Evolutionary conservation across 2,888 invertebrate species (phyloP).

Genomic region (Epistrophe eligans): DNA sequence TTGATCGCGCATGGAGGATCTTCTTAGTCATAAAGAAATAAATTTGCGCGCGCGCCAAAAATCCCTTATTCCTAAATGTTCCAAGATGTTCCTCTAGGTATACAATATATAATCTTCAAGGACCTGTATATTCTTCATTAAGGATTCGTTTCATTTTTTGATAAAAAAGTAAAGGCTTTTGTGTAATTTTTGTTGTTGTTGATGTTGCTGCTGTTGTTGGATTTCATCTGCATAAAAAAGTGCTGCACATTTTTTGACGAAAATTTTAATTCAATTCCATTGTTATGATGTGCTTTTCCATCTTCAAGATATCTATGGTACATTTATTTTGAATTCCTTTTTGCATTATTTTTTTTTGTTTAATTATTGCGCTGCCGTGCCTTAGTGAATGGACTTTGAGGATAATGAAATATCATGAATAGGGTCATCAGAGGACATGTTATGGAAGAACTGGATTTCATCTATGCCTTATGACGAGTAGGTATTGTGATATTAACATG

Average conservation of each 20-base stretch:
- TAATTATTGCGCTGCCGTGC: conserved; percentile 38
- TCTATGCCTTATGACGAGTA: conserved; percentile 2
- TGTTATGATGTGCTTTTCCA: conserved; percentile 58
- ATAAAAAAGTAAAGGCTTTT: conserved; percentile 22
- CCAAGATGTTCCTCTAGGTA: background rate
- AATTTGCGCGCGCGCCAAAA: conserved; percentile 70
- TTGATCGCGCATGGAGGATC: conserved; percentile 40
- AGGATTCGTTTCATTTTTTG: conserved; percentile 47
- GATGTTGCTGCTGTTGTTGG: conserved; percentile 6
- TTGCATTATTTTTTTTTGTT: conserved; percentile 50
- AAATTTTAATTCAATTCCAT: conserved; percentile 29
- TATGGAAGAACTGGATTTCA: conserved; percentile 56
- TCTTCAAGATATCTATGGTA: background rate
- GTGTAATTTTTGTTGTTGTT: background rate
- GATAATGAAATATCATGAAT: conserved; percentile 55
- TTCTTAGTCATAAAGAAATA: conserved; percentile 28
- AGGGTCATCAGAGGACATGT: conserved; percentile 61
- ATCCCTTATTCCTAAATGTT: conserved; percentile 1
- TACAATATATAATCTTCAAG: background rate
- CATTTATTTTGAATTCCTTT: conserved; percentile 21
- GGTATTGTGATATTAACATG: conserved; percentile 54
- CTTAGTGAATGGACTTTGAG: conserved; percentile 61
- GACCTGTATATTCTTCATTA: conserved; percentile 2
- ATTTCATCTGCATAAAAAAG: conserved; percentile 46
- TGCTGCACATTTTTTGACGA: conserved; percentile 57